Base-by-base conservation (phyloP, 1,140 invertebrate genomes). In the Saccostrea echinata region DNA sequence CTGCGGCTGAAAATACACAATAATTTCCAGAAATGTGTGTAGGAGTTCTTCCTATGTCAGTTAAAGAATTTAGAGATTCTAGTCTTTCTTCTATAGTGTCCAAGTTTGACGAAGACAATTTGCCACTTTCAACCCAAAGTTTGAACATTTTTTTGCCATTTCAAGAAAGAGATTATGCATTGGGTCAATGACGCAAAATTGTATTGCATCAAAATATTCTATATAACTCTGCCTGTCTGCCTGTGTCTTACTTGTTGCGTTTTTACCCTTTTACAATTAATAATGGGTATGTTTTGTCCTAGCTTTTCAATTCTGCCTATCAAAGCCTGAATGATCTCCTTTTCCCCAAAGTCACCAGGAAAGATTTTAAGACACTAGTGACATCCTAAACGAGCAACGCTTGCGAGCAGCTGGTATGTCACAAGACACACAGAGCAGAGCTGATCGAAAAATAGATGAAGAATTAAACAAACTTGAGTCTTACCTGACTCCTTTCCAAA, bases 91-190 rank as follows among this genome's bases (percentile, higher is more conserved):
- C 33, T 21, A 76, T 85, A 16, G 35, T 68, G 21, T 52, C 57
- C 21, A 71, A 30, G 35, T 85, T 13, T n/a, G 18, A 21, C 43
- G 27, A 18, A 9, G 61, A 30, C 2, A 85, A 13, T 35, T 16
- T 9, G 12, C 27, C 84, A 51, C 35, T 33, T 43, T 85, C 57
- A 55, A 84, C 24, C 33, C 64, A 85, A 43, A 43, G 1, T 52
- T 68, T 35, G 68, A 85, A 76, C 64, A 33, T 27, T 21, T 55
- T 71, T 85, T 85, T 76, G 84, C 64, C 35, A 61, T 85, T 85
- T 61, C 84, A n/a, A 85, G 24, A 43, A 85, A 85, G 2, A 85
- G 57, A 51, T 68, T 85, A 24, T 85, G 84, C 84, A 85, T 85
- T 30, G 84, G 84, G 21, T 85, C 84, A 43, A 76, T 51, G 0